These are phyloP conservation scores for Alcedo atthis DNA, from an alignment of 2,797 vertebrate species.

Conservation along the genomic window DNA sequence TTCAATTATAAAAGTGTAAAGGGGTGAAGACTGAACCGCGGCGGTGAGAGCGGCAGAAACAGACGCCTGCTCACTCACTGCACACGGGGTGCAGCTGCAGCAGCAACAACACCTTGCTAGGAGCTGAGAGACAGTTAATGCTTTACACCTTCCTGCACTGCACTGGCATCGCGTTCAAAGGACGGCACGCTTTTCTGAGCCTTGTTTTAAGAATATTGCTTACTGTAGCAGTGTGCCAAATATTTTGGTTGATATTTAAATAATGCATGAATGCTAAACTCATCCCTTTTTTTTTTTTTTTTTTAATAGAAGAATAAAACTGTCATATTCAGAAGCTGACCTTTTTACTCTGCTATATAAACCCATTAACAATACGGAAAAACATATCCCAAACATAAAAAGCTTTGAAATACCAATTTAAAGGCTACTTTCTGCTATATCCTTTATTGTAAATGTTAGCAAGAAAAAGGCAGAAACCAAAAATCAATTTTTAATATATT, in stretches of 20 bases:
- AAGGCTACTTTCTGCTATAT: slow-evolving; percentile 75
- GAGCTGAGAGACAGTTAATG: slow-evolving; percentile 2
- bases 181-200: neutral
- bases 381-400: slow-evolving; percentile 69
- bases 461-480: slow-evolving; percentile 77
- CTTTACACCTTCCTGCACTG: neutral
- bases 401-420: slow-evolving; percentile 79
- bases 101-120: neutral
- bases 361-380: slow-evolving; percentile 77
- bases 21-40: neutral
- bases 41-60: neutral
- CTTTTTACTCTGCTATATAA: slow-evolving; percentile 73
- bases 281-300: slow-evolving; percentile 47
- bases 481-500: slow-evolving; percentile 86
- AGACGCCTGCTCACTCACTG: neutral
- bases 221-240: slow-evolving; percentile 14
- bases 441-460: slow-evolving; percentile 80
- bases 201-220: slow-evolving; percentile 34
- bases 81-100: neutral
- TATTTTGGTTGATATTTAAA: slow-evolving; percentile 66
- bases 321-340: slow-evolving; percentile 73
- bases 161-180: neutral
- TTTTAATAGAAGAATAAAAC: slow-evolving; percentile 73
- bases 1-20: slow-evolving; percentile 64
- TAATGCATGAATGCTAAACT: slow-evolving; percentile 70